Conservation (phyloP, 2,888 invertebrate genomes). For the Eupithecia subumbrata region DNA sequence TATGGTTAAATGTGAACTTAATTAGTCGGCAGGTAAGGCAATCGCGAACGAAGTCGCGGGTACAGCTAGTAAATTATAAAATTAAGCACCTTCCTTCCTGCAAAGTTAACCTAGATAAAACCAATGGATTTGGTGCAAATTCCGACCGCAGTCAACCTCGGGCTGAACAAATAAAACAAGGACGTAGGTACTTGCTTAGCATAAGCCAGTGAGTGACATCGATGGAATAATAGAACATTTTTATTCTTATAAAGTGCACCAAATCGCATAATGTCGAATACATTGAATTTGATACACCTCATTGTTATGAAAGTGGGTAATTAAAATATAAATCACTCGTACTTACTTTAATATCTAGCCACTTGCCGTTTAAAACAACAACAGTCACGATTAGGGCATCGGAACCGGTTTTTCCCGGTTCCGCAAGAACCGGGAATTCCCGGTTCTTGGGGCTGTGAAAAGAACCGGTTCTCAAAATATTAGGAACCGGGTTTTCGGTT, state of each 20-base stretch:
- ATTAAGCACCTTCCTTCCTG: not conserved
- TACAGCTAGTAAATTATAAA: no score
- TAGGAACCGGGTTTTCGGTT: no score
- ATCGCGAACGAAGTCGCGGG: no score
- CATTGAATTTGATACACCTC: constrained; percentile 1
- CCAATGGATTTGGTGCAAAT: not conserved
- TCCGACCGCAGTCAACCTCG: not conserved
- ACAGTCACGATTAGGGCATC: no score
- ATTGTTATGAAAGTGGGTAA: not conserved
- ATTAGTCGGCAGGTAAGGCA: no score
- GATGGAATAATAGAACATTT: not conserved
- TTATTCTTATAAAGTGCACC: not conserved
- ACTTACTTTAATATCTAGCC: not conserved
- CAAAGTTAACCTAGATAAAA: not conserved
- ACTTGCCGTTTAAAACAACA: not conserved
- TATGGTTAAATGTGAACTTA: no score
- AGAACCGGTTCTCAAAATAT: no score
- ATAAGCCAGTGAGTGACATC: not conserved
- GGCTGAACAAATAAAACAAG: not conserved
- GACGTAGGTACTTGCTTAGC: no score
- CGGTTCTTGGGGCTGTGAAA: no score
- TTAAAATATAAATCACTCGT: not conserved
- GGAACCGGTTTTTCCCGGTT: no score
- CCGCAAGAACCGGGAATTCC: no score
- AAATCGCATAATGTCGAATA: no score